These are phyloP conservation scores for Chionis minor DNA, from an alignment of 2,113 vertebrate species.

Conservation along the genomic window DNA sequence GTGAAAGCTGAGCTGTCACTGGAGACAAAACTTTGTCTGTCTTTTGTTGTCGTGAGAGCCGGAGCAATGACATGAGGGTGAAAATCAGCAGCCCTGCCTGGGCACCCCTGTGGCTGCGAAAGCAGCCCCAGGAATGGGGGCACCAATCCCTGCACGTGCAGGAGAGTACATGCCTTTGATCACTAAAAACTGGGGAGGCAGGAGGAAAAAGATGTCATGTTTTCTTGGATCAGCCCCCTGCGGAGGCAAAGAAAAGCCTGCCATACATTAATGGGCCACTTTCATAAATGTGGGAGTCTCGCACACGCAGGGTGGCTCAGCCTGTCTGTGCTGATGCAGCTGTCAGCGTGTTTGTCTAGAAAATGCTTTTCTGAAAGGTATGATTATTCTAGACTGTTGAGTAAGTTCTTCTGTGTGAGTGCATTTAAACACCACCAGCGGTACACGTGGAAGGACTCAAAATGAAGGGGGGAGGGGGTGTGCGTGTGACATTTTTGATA, in stretches of 20 bases:
- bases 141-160: background rate
- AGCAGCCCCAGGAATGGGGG: background rate
- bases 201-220: background rate
- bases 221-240: constrained; percentile 6
- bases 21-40: constrained; percentile 45
- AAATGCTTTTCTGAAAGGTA: constrained; percentile 48
- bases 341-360: constrained; percentile 38
- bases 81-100: background rate
- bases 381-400: constrained; percentile 65
- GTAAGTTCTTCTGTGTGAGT: constrained; percentile 41
- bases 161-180: background rate
- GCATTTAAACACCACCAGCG: background rate
- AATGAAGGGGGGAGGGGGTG: background rate
- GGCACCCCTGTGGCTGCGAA: background rate
- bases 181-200: background rate
- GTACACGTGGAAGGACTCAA: background rate
- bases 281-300: background rate
- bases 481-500: background rate
- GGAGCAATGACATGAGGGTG: background rate
- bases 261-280: background rate
- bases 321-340: background rate
- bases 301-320: background rate
- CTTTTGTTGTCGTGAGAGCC: background rate
- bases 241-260: constrained; percentile 16
- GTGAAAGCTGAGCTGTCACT: background rate